A percentile compares a stretch with the other conserved stretches of the same genome.
These are phyloP conservation scores for Probaryconus sp. DNA, from an alignment of 1,140 invertebrate genomes.

Conservation along the genomic window DNA sequence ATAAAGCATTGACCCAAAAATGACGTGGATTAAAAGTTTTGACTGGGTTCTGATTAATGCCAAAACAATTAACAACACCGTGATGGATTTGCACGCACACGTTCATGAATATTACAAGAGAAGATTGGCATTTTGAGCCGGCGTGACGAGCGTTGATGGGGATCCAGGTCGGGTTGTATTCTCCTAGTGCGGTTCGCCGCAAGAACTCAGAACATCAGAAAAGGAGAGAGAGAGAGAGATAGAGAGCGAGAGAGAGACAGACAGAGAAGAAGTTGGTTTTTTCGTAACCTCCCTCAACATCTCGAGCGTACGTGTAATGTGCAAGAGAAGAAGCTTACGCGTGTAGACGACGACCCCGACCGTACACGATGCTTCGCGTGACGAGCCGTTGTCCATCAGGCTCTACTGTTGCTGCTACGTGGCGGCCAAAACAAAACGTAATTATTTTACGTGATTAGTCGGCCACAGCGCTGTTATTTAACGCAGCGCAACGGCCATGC, in stretches of 20 bases:
- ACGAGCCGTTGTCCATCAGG: conserved; percentile 71
- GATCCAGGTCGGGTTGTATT: conserved; percentile 63
- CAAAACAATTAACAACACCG: conserved; percentile 24
- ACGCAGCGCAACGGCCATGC: conserved; percentile 7
- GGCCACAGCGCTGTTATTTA: conserved; percentile 47
- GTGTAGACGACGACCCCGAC: conserved; percentile 33
- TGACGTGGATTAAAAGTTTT: conserved; percentile 9
- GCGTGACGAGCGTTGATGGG: conserved; percentile 75
- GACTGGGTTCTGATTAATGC: not conserved
- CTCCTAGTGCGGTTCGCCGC: conserved; percentile 72
- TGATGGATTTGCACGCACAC: conserved; percentile 49
- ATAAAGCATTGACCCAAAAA: conserved; percentile 7
- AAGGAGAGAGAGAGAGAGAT: too few species aligned
- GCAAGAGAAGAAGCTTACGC: conserved; percentile 21
- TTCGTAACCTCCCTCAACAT: conserved; percentile 47
- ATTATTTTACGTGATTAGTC: conserved; percentile 77
- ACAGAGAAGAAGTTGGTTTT: too few species aligned
- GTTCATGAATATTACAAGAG: conserved; percentile 69
- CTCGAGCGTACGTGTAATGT: conserved; percentile 19
- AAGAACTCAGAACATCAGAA: too few species aligned
- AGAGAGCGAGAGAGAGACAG: too few species aligned
- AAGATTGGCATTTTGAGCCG: conserved; percentile 70
- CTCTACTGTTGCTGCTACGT: conserved; percentile 24
- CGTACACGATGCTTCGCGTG: conserved; percentile 64
- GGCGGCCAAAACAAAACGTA: conserved; percentile 72